Conservation (phyloP, 2,888 invertebrate species). For the Smittia sp. region DNA sequence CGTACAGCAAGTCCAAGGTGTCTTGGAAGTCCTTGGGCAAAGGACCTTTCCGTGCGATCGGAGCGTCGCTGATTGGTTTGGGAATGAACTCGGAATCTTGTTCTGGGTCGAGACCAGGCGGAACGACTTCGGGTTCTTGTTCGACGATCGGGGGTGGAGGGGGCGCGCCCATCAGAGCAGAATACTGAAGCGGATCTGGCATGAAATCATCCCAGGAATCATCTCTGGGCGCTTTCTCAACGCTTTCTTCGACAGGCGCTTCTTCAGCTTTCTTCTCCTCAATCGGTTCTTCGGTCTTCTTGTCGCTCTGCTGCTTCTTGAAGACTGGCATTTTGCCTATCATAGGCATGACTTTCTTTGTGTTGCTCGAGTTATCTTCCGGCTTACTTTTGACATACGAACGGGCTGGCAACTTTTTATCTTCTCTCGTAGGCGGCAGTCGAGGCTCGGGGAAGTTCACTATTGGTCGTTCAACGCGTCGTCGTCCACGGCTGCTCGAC, state of each 20-base stretch:
- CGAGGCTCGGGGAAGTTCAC: constrained; percentile 47
- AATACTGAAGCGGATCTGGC: constrained; percentile 54
- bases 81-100: constrained; percentile 52
- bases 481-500: constrained; percentile 45
- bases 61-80: constrained; percentile 53
- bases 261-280: constrained; percentile 49
- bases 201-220: constrained; percentile 50
- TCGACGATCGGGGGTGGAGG: constrained; percentile 50
- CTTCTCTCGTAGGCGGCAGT: constrained; percentile 20
- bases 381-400: background rate
- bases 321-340: constrained; percentile 83
- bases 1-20: constrained; percentile 61
- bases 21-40: constrained; percentile 60
- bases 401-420: constrained; percentile 25
- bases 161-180: constrained; percentile 51
- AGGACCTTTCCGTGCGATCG: constrained; percentile 54
- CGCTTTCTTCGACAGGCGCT: background rate
- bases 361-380: constrained; percentile 25
- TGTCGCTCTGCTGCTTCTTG: constrained; percentile 55
- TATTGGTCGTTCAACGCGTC: constrained; percentile 51
- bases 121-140: constrained; percentile 50
- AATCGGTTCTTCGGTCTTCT: constrained; percentile 42
- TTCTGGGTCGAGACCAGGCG: constrained; percentile 52
- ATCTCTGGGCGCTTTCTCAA: background rate
- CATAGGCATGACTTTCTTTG: constrained; percentile 73